Evolutionary conservation across 2,888 invertebrate genomes (phyloP), one percentile per base, ranked within the genome.

Genomic region (Melolontha melolontha): DNA sequence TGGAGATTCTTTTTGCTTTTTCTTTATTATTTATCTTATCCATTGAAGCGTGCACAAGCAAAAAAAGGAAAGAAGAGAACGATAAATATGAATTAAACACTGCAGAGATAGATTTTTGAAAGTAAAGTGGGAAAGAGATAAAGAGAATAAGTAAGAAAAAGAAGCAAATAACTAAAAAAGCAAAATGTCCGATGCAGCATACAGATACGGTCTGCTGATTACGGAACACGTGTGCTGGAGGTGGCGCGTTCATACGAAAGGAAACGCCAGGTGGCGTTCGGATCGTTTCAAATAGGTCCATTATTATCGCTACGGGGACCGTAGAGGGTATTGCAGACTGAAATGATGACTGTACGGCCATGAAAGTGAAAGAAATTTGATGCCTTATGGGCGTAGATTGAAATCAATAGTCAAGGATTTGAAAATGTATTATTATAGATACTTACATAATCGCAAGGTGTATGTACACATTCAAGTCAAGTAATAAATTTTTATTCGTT

Each of bases 161-260:
- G 47, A 62, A 47, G 47, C 16, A 34, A 62, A 47, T 49, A 17
- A 52, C 29, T 34, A 62, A 47, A 62, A 47, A 47, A 62, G 17
- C 29, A 62, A 47, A 62, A 62, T 12, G 59, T 47, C 59, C 47
- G 59, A 34, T 62, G 47, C 39, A 49, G 34, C 14, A 16, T 34
- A 47, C 59, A 62, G 59, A 62, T 62, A 62, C 59, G 47, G 34
- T 29, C 29, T 12, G 34, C 47, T 47, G 47, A 62, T 49, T 62
- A 62, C 59, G 59, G 34, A 34, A 62, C 59, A 62, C 59, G 59
- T 62, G 59, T 62, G 59, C 54, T 11, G 10, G 29, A 47, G 59
- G 49, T 42, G 42, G 29, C 44, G 42, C 42, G 17, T 42, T 42
- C 29, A 29, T 62, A 47, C 49, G 34, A 47, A 34, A 39, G 34